A percentile compares a stretch with the other conserved stretches of the same genome.
phyloP scores from a whole-genome alignment of 2,888 invertebrate species.

The Zaprionus bogoriensis region DNA sequence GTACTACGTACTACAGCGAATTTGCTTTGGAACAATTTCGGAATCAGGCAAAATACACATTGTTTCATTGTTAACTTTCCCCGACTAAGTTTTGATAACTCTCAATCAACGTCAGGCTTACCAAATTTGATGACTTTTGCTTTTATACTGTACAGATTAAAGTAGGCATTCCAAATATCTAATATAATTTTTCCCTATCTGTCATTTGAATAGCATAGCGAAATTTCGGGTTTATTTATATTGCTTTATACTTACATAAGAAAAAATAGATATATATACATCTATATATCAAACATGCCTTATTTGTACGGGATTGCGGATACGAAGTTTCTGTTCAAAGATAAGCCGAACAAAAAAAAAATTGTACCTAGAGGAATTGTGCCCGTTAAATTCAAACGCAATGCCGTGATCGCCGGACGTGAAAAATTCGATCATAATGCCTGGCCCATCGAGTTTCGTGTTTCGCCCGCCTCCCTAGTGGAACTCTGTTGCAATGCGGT shows the following conservation, averaged over 20 bases:
- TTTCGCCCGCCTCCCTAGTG: slow-evolving; percentile 83
- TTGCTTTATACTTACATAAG: background rate
- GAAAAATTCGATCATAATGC: slow-evolving; percentile 53
- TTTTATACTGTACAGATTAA: background rate
- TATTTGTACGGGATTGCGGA: slow-evolving; percentile 66
- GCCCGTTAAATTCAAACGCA: slow-evolving; percentile 38
- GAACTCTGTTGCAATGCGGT: slow-evolving; percentile 79
- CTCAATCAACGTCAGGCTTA: background rate
- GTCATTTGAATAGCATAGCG: background rate
- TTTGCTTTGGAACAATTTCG: background rate
- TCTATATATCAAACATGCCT: slow-evolving; percentile 43
- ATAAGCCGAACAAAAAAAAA: background rate
- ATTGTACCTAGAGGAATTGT: background rate
- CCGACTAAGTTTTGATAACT: background rate
- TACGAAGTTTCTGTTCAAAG: slow-evolving; percentile 49
- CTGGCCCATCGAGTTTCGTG: slow-evolving; percentile 64
- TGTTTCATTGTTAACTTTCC: background rate
- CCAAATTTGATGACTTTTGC: background rate
- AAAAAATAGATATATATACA: background rate
- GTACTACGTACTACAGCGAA: background rate
- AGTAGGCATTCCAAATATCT: background rate
- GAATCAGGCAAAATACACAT: too few relatives aligned
- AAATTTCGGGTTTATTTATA: slow-evolving; percentile 17
- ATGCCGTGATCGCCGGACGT: slow-evolving; percentile 5
- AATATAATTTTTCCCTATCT: background rate